A percentile compares a stretch with the other conserved stretches of the same genome.
These are phyloP conservation scores for Catocala sponsa DNA, from an alignment of 2,888 invertebrate genomes.

Conservation along the genomic window DNA sequence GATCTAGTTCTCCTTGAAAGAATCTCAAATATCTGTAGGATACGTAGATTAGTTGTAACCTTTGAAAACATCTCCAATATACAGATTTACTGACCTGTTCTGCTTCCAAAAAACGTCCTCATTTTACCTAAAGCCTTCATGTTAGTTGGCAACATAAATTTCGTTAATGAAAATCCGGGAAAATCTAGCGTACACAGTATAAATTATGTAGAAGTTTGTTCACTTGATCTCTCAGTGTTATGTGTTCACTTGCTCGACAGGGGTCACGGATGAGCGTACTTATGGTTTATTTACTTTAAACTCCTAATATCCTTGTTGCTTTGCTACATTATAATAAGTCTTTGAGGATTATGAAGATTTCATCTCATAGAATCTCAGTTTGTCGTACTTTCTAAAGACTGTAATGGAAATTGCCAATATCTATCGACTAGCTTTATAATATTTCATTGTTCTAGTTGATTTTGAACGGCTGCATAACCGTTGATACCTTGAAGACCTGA, in stretches of 20 bases:
- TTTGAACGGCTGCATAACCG: too few relatives aligned
- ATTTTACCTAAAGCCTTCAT: conserved; percentile 7
- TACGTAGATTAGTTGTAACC: too few relatives aligned
- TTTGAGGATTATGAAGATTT: too few relatives aligned
- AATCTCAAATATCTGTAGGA: too few relatives aligned
- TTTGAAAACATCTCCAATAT: neutral
- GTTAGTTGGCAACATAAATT: conserved; percentile 25
- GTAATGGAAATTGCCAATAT: too few relatives aligned
- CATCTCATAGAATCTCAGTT: too few relatives aligned
- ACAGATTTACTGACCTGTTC: conserved; percentile 3
- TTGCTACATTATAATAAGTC: too few relatives aligned
- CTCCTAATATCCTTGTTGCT: neutral
- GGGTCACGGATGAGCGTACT: conserved; percentile 23
- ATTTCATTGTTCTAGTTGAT: too few relatives aligned
- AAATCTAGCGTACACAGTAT: conserved; percentile 24
- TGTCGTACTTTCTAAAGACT: too few relatives aligned
- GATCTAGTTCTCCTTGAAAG: too few relatives aligned
- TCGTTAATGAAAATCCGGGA: conserved; percentile 22
- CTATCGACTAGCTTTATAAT: too few relatives aligned
- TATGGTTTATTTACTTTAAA: conserved; percentile 30
- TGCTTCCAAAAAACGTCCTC: conserved; percentile 2
- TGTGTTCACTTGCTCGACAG: conserved; percentile 16
- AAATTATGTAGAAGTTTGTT: conserved; percentile 39
- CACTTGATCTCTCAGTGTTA: conserved; percentile 30
- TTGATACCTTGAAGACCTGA: too few relatives aligned